phyloP scores from a whole-genome alignment of 2,888 invertebrate species.

The Graphium colonna region DNA sequence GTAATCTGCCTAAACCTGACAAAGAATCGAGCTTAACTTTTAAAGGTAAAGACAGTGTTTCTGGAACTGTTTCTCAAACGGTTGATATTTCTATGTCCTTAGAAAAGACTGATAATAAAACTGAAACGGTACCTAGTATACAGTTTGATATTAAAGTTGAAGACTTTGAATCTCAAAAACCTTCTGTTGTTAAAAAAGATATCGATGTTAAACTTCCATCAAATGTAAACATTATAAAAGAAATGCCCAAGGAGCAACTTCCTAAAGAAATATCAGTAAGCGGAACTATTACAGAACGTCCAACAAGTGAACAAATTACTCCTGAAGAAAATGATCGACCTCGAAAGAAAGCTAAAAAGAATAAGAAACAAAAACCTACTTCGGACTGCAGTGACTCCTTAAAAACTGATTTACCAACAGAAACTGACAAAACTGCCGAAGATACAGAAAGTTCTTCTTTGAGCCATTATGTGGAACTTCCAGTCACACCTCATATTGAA shows the following conservation, averaged over 20 bases:
- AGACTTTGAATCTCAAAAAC: conserved; percentile 43
- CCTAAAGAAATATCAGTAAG: conserved; percentile 31
- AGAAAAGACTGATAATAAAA: conserved; percentile 43
- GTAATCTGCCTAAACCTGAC: conserved; percentile 27
- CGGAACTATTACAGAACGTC: conserved; percentile 57
- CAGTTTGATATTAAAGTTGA: conserved; percentile 57
- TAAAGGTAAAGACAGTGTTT: conserved; percentile 3
- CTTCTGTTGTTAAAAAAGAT: conserved; percentile 58
- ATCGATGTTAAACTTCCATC: conserved; percentile 56
- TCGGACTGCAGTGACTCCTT: conserved; percentile 48
- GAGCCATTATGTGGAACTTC: conserved; percentile 65
- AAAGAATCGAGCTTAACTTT: conserved; percentile 17
- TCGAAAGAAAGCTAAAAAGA: conserved; percentile 81
- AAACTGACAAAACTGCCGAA: conserved; percentile 57
- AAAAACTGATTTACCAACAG: conserved; percentile 43
- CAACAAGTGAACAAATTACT: conserved; percentile 34
- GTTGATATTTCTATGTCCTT: conserved; percentile 62
- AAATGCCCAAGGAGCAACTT: conserved; percentile 19
- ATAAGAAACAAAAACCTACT: conserved; percentile 81
- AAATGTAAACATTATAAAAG: conserved; percentile 47
- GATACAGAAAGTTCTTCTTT: conserved; percentile 67
- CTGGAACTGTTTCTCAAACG: conserved; percentile 41
- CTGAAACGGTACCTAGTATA: conserved; percentile 51
- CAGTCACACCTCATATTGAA: conserved; percentile 68
- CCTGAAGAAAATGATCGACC: conserved; percentile 49